Base-by-base conservation (phyloP, 2,797 vertebrate genomes). In the Denticeps clupeoides region DNA sequence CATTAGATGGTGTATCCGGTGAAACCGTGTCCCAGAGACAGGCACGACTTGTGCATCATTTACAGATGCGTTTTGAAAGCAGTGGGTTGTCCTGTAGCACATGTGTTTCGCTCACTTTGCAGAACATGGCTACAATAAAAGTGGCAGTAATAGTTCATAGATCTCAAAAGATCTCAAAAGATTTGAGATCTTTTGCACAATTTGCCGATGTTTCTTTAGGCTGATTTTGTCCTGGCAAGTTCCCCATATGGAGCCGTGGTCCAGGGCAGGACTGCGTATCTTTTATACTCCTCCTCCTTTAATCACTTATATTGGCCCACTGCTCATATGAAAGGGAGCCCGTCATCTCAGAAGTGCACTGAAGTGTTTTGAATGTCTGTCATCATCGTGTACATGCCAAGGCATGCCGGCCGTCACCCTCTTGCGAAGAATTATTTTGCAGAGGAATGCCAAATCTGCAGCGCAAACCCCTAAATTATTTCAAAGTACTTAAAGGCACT, bases 381-480 rank as follows among this genome's bases (percentile, higher is more conserved):
- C 79, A 74, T 68, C 72, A 52, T 51, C 41, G 50, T 11, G 49
- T 56, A 55, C 80, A 80, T 65, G 83, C 67, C 13, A 44, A 69
- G 73, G 68, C 84, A 73, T 61, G 82, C 72, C 52, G 49, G 53
- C 62, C 61, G 69, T 74, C 69, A 57, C 49, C 28, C 55, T 53
- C 69, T 68, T 64, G 66, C 53, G 66, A 60, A 70, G 65, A 80
- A 67, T 77, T 76, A 72, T 65, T 60, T 3, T 61, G 53, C 44
- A 67, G n/a, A 70, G 70, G 77, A 77, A 82, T 81, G 77, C 52
- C 70, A 75, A 59, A 70, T 75, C 67, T 60, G 49, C 51, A 73
- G 67, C 53, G 40, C 65, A 61, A n/a, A 69, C 62, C 62, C 60
- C 64, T 45, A 77, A 79, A 83, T 79, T 18, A 79, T 78, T 79